Conservation (phyloP, 1,140 invertebrate genomes). For the Venustaconcha ellipsiformis region DNA sequence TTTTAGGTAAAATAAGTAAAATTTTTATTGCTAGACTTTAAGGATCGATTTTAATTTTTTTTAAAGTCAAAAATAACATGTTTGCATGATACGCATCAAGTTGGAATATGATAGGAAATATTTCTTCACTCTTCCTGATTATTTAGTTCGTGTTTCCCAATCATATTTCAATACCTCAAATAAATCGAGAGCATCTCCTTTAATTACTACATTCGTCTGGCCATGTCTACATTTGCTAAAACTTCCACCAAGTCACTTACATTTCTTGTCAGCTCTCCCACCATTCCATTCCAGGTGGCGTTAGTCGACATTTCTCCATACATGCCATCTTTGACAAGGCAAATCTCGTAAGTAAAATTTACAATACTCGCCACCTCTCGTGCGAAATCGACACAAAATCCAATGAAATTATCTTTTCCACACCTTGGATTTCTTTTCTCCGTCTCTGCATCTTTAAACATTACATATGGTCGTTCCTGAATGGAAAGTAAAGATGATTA, state of each 20-base stretch:
- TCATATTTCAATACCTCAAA: too few species aligned
- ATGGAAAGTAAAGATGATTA: slow-evolving; percentile 1
- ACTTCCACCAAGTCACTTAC: slow-evolving; percentile 73
- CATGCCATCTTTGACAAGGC: slow-evolving; percentile 90
- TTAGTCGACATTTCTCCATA: slow-evolving; percentile 88
- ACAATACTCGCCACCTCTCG: slow-evolving; percentile 44
- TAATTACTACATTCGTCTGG: too few species aligned
- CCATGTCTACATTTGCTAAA: too few species aligned
- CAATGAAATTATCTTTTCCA: slow-evolving; percentile 49
- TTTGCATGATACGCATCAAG: too few species aligned
- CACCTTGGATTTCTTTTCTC: slow-evolving; percentile 12
- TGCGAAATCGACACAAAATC: slow-evolving; percentile 63
- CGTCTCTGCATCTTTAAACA: slow-evolving; percentile 25
- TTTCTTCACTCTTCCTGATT: too few species aligned
- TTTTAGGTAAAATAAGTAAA: too few species aligned
- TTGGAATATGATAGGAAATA: too few species aligned
- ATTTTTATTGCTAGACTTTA: too few species aligned
- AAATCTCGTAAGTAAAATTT: slow-evolving; percentile 88
- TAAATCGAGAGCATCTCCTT: too few species aligned
- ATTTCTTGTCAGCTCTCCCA: slow-evolving; percentile 81
- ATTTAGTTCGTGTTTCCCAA: too few species aligned
- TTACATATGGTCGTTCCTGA: slow-evolving; percentile 43
- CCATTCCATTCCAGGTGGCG: slow-evolving; percentile 76
- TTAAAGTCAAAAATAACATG: too few species aligned
- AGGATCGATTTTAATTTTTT: too few species aligned